Conservation (phyloP, 2,113 vertebrate genomes). For the Pelodiscus sinensis region DNA sequence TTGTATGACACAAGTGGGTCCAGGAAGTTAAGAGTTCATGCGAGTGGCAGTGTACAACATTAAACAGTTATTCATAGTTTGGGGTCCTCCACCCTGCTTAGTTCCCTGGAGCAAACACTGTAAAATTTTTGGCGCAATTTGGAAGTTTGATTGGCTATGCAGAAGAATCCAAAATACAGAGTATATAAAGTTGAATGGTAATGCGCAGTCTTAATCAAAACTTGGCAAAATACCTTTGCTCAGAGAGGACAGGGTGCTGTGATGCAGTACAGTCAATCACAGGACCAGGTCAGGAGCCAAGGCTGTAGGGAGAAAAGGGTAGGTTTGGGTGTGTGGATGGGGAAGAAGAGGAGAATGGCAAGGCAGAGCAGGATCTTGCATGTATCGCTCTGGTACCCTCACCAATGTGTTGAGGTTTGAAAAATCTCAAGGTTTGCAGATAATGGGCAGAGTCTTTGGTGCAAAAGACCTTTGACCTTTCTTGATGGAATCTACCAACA, state of each 20-base stretch:
- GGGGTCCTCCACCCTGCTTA: not conserved
- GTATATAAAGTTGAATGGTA: not conserved
- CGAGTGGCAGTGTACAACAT: not conserved
- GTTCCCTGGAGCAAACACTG: not conserved
- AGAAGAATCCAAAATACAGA: not conserved
- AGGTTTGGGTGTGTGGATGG: not conserved
- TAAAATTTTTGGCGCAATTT: not conserved
- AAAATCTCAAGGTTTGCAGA: not conserved
- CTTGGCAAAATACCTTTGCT: not conserved
- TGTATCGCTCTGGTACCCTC: not conserved
- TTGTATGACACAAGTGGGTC: not conserved
- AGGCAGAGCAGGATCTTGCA: not conserved
- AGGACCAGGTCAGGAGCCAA: not conserved
- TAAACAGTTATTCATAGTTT: accelerated
- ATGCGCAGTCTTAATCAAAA: not conserved
- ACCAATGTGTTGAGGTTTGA: not conserved
- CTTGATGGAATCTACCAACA: not conserved
- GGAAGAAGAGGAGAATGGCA: not conserved
- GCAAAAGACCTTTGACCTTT: not conserved
- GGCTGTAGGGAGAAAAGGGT: not conserved
- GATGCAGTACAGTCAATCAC: not conserved
- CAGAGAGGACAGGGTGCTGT: not conserved
- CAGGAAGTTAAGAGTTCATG: not conserved
- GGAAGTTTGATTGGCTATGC: not conserved
- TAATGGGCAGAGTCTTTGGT: not conserved